Evolutionary conservation across 1,140 invertebrate species (phyloP), one percentile per base, ranked within the genome.

Genomic region (Popillia japonica): DNA sequence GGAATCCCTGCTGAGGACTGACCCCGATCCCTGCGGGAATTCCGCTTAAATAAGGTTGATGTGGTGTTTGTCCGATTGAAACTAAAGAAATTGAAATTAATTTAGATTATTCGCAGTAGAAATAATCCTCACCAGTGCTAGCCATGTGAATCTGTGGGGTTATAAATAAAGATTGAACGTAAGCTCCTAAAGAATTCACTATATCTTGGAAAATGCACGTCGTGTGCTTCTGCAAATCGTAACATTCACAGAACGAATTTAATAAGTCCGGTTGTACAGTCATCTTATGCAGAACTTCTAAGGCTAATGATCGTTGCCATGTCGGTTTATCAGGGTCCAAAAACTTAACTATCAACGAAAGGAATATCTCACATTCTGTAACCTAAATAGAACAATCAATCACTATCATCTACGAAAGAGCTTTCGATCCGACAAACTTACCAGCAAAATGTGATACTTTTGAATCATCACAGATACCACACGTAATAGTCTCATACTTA

Each of bases 281-380:
- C 88, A 99, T 94, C 87, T 97, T 98, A 86, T 99, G 96, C 22
- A 99, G 89, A 3, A 99, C 97, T 90, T 99, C 98, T 10, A 99
- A 87, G 0, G 98, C 97, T 61, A 99, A 87, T 14, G 96, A 95
- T 76, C 98, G 89, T 86, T 99, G 98, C 98, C 98, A 99, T 61
- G 93, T 90, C 27, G 96, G 96, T 87, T 98, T 98, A 83, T 99
- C 98, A 10, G 95, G 94, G 88, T 99, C 97, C 85, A 99, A 87
- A 88, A 99, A 99, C 87, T 99, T 99, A 4, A 99, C 96, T 44
- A 99, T 94, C 41, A 99, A 88, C 0, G 97, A 98, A 61, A 99
- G 89, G 87, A 99, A 99, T 84, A 99, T 99, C 89, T 99, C 98
- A 88, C 97, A 99, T 87, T 99, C 98, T 4, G 98, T 99, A 81